Percentiles rank a stretch among this genome's conserved stretches.
Evolutionary conservation across 2,888 invertebrate species (phyloP).

Genomic region (Mythimna vitellina): DNA sequence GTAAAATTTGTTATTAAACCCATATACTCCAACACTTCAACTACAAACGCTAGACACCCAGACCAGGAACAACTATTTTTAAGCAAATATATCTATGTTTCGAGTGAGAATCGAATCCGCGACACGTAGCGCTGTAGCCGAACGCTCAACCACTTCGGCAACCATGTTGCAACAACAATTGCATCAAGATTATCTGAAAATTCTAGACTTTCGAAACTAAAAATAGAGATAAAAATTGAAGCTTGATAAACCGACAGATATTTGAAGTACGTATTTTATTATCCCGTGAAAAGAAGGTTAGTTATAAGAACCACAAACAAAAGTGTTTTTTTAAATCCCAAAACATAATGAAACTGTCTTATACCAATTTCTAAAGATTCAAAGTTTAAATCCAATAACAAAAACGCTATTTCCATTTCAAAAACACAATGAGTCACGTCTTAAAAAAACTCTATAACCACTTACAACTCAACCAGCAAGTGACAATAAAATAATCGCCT

Average conservation of each 20-base stretch:
- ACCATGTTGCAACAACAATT: neutral
- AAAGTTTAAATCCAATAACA: constrained; percentile 8
- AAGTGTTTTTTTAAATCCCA: neutral
- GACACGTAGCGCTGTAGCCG: too few species aligned
- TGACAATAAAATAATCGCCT: constrained; percentile 21
- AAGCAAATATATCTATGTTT: too few species aligned
- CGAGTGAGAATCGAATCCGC: too few species aligned
- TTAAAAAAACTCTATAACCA: constrained; percentile 11
- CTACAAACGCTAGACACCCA: too few species aligned
- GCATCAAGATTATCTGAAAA: neutral
- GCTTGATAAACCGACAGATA: neutral
- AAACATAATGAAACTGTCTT: constrained; percentile 1
- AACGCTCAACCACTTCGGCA: too few species aligned
- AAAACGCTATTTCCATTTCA: constrained; percentile 13
- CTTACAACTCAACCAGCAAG: constrained; percentile 15
- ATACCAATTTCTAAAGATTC: neutral
- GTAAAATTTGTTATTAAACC: too few species aligned
- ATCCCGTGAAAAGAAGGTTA: neutral
- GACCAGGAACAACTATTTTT: too few species aligned
- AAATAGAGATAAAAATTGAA: neutral
- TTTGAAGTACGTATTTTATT: neutral
- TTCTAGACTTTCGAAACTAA: neutral
- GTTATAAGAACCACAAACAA: neutral
- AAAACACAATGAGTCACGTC: constrained; percentile 24
- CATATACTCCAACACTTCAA: too few species aligned